These are phyloP conservation scores for Drosophila aff. DNA, from an alignment of 1,140 invertebrate species.

Conservation along the genomic window DNA sequence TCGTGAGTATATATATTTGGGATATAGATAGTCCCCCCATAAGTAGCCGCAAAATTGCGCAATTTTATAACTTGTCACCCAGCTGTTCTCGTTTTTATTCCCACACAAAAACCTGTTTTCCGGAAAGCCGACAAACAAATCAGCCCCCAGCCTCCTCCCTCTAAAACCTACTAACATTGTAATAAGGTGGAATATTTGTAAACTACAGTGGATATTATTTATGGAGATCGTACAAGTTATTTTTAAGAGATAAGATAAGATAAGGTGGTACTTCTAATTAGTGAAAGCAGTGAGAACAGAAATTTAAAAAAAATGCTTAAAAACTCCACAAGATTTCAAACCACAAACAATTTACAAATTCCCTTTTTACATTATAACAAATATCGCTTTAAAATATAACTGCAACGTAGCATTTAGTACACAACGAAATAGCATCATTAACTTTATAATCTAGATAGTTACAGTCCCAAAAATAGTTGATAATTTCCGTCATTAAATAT, in stretches of 20 bases:
- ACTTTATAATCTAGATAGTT: neutral
- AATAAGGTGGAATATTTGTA: neutral
- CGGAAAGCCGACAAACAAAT: constrained; percentile 20
- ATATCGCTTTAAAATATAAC: neutral
- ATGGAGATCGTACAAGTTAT: neutral
- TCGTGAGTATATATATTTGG: constrained; percentile 51
- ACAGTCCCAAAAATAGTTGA: neutral
- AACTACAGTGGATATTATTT: constrained; percentile 5
- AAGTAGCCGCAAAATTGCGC: constrained; percentile 13
- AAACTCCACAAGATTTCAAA: too few relatives aligned
- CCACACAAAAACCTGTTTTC: constrained; percentile 36
- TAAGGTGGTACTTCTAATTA: neutral
- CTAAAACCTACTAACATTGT: constrained; percentile 4
- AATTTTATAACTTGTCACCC: constrained; percentile 25
- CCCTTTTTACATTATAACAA: neutral
- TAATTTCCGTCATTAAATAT: constrained; percentile 1
- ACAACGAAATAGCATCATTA: neutral
- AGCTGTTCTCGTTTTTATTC: constrained; percentile 14
- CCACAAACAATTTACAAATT: neutral
- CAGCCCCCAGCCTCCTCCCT: neutral
- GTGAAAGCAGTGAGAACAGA: neutral
- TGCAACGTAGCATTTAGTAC: neutral
- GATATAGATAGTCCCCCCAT: neutral
- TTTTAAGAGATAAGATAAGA: neutral
- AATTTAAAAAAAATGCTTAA: too few relatives aligned